These are phyloP conservation scores for Semaprochilodus insignis DNA, from an alignment of 2,797 vertebrate genomes.

Conservation along the genomic window DNA sequence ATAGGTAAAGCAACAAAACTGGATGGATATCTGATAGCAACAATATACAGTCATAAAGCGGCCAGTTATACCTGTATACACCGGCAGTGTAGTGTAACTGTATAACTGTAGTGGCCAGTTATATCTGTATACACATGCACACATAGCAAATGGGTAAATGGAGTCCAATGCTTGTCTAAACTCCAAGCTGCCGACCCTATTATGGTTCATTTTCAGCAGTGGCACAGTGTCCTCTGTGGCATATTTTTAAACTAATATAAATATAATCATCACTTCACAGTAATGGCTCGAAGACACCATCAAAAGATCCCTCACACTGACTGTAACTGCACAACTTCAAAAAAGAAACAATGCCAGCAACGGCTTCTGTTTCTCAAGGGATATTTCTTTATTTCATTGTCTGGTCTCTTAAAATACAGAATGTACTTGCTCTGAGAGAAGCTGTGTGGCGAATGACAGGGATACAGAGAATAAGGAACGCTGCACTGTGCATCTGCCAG, in stretches of 20 bases:
- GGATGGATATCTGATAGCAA: no score
- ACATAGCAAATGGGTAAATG: not conserved
- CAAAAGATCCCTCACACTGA: slow-evolving; percentile 1
- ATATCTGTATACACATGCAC: not conserved
- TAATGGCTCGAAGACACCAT: not conserved
- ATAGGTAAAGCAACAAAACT: no score
- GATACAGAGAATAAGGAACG: not conserved
- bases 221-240: not conserved
- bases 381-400: not conserved
- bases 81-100: no score
- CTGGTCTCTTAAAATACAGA: not conserved
- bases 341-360: not conserved
- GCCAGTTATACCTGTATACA: no score
- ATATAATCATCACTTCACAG: not conserved
- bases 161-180: not conserved
- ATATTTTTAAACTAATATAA: slow-evolving; percentile 3
- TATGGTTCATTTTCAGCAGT: not conserved
- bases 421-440: not conserved
- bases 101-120: no score
- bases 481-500: slow-evolving; percentile 1
- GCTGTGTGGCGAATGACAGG: not conserved
- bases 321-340: not conserved
- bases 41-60: no score
- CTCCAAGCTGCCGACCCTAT: not conserved
- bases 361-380: not conserved